Percentiles rank a stretch among this genome's conserved stretches.
phyloP scores from a whole-genome alignment of 2,888 invertebrate species.

The Myopa tessellatipennis region DNA sequence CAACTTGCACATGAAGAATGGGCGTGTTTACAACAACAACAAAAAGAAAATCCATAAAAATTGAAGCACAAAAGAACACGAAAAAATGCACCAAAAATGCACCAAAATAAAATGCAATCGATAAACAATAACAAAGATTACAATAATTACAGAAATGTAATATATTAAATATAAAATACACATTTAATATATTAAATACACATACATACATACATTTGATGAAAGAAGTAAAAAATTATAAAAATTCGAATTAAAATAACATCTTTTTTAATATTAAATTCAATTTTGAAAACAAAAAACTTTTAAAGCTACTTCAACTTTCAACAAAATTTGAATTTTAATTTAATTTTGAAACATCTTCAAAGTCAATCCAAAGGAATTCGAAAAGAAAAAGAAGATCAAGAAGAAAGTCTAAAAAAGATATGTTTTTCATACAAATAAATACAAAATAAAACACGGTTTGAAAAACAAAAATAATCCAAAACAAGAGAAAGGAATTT shows the following conservation, averaged over 20 bases:
- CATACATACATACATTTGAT: too few species aligned
- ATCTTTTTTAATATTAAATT: too few species aligned
- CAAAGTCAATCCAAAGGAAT: not conserved
- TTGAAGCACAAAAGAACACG: not conserved
- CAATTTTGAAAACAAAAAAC: too few species aligned
- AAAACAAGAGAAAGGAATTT: slow-evolving; percentile 37
- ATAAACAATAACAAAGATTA: not conserved
- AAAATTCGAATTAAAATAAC: too few species aligned
- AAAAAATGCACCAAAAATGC: not conserved
- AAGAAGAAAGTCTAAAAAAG: slow-evolving; percentile 16
- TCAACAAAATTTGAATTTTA: not conserved
- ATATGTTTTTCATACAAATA: slow-evolving; percentile 34
- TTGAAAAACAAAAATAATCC: slow-evolving; percentile 27
- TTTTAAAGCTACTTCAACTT: too few species aligned
- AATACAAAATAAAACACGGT: not conserved
- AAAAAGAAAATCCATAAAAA: not conserved
- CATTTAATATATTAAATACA: too few species aligned
- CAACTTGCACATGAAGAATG: slow-evolving; percentile 27
- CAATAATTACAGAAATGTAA: too few species aligned
- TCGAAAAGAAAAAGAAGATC: not conserved
- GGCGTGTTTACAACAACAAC: slow-evolving; percentile 5
- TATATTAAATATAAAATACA: too few species aligned
- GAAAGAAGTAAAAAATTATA: too few species aligned
- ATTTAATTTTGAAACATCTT: slow-evolving; percentile 1
- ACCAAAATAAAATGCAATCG: slow-evolving; percentile 40